phyloP scores from a whole-genome alignment of 1,140 invertebrate species.

The Pseudomyrmex sp. region DNA sequence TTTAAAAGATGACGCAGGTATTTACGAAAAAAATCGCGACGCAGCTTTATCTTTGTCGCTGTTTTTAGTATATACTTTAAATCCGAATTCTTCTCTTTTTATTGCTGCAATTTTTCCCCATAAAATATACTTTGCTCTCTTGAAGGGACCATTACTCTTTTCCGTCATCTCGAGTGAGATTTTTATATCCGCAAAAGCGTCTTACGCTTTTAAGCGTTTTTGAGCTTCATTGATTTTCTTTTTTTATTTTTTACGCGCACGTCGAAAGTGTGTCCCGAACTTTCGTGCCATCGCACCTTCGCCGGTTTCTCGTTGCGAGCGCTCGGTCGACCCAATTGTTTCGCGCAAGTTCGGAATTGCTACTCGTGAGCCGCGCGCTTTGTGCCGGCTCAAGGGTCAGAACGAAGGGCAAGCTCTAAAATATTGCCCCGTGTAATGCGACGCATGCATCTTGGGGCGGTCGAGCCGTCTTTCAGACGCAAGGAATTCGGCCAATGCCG shows the following conservation, averaged over 20 bases:
- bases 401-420: constrained; percentile 73
- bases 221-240: constrained; percentile 29
- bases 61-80: background rate
- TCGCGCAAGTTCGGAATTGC: constrained; percentile 79
- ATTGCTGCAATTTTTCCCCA: constrained; percentile 3
- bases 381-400: constrained; percentile 68
- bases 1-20: background rate
- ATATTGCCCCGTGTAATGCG: constrained; percentile 80
- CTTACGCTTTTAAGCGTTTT: constrained; percentile 6
- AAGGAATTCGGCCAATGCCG: constrained; percentile 9
- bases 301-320: constrained; percentile 14
- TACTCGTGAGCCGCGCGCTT: constrained; percentile 77
- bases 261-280: constrained; percentile 35
- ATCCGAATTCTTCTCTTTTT: background rate
- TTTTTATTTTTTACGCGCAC: background rate
- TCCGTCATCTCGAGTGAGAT: background rate
- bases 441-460: constrained; percentile 73
- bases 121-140: constrained; percentile 4
- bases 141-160: background rate
- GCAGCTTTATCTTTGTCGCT: background rate
- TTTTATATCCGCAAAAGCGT: constrained; percentile 20
- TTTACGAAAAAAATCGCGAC: constrained; percentile 22
- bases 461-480: constrained; percentile 37
- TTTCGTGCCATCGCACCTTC: constrained; percentile 11
- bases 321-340: constrained; percentile 51